Evolutionary conservation across 2,888 invertebrate species (phyloP).

Genomic region (Napeogenes sylphis): DNA sequence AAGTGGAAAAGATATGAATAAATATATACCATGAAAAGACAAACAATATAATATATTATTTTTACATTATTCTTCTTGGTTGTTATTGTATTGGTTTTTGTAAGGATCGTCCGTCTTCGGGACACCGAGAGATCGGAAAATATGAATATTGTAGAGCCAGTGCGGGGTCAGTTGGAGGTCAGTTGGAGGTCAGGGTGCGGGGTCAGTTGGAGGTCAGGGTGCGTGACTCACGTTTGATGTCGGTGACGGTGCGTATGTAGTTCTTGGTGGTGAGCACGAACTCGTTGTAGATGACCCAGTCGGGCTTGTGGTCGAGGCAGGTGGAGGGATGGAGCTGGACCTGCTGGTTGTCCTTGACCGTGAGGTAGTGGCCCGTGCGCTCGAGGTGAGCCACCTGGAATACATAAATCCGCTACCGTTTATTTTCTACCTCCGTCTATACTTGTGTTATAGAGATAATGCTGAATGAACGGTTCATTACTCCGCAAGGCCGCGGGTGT

Average conservation of each 20-base stretch:
- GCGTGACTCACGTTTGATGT: constrained; percentile 51
- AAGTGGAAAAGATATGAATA: no score
- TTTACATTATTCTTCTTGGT: no score
- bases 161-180: not conserved
- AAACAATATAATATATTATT: no score
- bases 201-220: not conserved
- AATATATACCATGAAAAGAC: no score
- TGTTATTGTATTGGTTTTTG: no score
- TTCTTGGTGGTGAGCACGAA: constrained; percentile 99
- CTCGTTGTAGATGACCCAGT: constrained; percentile 99
- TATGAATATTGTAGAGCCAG: no score
- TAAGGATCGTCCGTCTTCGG: no score
- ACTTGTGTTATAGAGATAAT: no score
- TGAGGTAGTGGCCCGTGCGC: constrained; percentile 97
- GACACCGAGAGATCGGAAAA: no score
- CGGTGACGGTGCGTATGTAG: constrained; percentile 98
- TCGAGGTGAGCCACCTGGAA: constrained; percentile 95
- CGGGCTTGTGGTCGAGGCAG: constrained; percentile 99
- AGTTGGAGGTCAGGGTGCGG: not conserved
- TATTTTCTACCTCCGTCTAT: no score
- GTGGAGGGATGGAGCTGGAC: constrained; percentile 99
- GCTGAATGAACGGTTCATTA: no score
- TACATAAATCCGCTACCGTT: not conserved
- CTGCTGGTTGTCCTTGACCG: constrained; percentile 99
- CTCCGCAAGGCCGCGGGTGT: no score